phyloP scores from a whole-genome alignment of 2,888 invertebrate genomes.

The Heteromurus nitidus region DNA sequence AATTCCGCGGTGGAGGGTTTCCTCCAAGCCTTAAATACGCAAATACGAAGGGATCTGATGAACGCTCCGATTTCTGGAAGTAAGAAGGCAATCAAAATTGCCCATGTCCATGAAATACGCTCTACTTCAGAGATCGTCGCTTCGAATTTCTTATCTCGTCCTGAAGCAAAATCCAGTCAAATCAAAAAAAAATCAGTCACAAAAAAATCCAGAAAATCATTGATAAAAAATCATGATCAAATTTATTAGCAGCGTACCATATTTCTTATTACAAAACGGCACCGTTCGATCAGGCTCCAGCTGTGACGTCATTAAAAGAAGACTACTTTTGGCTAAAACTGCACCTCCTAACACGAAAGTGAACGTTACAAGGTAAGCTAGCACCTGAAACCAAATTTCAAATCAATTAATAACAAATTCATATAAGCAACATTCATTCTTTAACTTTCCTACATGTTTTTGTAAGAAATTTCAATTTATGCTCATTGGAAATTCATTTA shows the following conservation, averaged over 20 bases:
- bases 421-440: too few relatives aligned
- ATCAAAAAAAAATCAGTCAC: neutral
- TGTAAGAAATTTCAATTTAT: too few relatives aligned
- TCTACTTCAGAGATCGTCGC: constrained; percentile 89
- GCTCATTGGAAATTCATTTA: too few relatives aligned
- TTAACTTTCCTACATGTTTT: too few relatives aligned
- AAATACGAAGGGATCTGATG: constrained; percentile 89
- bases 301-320: constrained; percentile 95
- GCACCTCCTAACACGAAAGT: constrained; percentile 88
- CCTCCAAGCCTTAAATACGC: constrained; percentile 91
- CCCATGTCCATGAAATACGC: constrained; percentile 95
- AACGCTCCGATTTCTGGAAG: constrained; percentile 92
- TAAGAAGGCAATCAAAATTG: constrained; percentile 88
- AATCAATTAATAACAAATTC: constrained; percentile 9
- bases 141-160: constrained; percentile 90
- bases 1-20: constrained; percentile 82
- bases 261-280: constrained; percentile 88
- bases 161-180: constrained; percentile 79
- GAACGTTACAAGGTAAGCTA: constrained; percentile 91
- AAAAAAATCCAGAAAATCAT: neutral
- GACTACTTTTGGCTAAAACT: constrained; percentile 90
- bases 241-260: constrained; percentile 79
- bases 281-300: constrained; percentile 84
- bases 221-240: neutral
- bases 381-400: constrained; percentile 65